phyloP scores from a whole-genome alignment of 53 echinoderm and acorn worm genomes.

The Holothuria scabra region DNA sequence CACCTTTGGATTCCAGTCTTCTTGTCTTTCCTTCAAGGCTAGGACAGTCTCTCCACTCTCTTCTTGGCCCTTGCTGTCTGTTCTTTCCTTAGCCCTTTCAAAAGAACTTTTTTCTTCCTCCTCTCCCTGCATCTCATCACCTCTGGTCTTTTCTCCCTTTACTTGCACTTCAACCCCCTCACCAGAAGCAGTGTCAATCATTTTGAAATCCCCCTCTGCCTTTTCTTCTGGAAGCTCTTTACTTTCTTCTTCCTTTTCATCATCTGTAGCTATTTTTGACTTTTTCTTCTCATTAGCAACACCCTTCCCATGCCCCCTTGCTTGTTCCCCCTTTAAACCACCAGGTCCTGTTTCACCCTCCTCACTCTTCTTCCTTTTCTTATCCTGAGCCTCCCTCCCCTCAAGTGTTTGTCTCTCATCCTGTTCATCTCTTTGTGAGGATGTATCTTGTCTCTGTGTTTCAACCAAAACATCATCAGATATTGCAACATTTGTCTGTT shows the following conservation, averaged over 20 bases:
- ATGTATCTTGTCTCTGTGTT: not conserved
- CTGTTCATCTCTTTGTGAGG: not conserved
- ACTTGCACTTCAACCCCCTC: not conserved
- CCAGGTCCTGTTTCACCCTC: not conserved
- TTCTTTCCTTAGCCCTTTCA: conserved; percentile 1
- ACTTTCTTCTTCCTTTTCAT: not conserved
- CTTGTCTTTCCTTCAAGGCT: conserved; percentile 76
- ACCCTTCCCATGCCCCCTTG: not conserved
- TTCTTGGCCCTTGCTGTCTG: conserved; percentile 25
- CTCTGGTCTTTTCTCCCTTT: not conserved
- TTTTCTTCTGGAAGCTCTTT: not conserved
- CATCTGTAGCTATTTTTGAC: not conserved
- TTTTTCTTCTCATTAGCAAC: conserved; percentile 6
- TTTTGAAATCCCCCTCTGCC: not conserved
- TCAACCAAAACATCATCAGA: not conserved
- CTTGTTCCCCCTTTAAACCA: not conserved
- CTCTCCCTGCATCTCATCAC: conserved; percentile 3
- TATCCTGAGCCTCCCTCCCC: not conserved
- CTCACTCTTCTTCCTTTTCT: conserved; percentile 26
- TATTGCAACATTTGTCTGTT: not conserved
- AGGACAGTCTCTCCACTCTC: conserved; percentile 25
- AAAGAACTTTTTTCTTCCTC: not conserved
- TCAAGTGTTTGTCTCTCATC: too few species aligned
- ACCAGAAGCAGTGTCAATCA: not conserved
- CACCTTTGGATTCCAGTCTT: conserved; percentile 88